Percentiles rank a stretch among this genome's conserved stretches.
Evolutionary conservation across 2,797 vertebrate genomes (phyloP).

Genomic region (Coregonus sp.): DNA sequence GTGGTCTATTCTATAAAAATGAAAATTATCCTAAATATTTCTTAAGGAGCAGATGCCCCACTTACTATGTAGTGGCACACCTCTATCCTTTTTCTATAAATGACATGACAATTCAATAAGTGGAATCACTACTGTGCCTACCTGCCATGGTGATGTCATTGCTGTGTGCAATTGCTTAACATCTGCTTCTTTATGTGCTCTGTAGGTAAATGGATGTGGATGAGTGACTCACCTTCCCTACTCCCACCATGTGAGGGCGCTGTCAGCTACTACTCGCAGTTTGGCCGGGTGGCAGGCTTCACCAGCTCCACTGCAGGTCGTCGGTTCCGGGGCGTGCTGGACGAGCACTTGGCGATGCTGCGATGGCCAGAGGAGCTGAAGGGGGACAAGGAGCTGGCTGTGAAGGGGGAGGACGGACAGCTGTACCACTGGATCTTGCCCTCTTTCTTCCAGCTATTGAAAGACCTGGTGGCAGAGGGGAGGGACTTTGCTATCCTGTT

Average conservation of each 20-base stretch:
- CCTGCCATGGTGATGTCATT: neutral
- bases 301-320: constrained; percentile 68
- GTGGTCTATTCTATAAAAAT: neutral
- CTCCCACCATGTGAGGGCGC: constrained; percentile 75
- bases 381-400: constrained; percentile 71
- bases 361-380: constrained; percentile 75
- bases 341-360: constrained; percentile 77
- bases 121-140: neutral
- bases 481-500: constrained; percentile 80
- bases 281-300: constrained; percentile 76
- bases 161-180: neutral
- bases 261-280: constrained; percentile 78
- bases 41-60: neutral
- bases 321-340: constrained; percentile 72
- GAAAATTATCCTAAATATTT: neutral
- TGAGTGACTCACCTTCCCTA: constrained; percentile 79
- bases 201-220: constrained; percentile 86
- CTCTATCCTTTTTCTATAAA: too few species aligned
- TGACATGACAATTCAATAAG: too few species aligned
- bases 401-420: constrained; percentile 71
- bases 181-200: neutral
- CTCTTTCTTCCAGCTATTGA: constrained; percentile 86
- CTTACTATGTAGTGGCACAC: neutral
- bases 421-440: constrained; percentile 87
- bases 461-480: constrained; percentile 69